phyloP scores from a whole-genome alignment of 2,888 invertebrate genomes.

The Rosalia funebris region DNA sequence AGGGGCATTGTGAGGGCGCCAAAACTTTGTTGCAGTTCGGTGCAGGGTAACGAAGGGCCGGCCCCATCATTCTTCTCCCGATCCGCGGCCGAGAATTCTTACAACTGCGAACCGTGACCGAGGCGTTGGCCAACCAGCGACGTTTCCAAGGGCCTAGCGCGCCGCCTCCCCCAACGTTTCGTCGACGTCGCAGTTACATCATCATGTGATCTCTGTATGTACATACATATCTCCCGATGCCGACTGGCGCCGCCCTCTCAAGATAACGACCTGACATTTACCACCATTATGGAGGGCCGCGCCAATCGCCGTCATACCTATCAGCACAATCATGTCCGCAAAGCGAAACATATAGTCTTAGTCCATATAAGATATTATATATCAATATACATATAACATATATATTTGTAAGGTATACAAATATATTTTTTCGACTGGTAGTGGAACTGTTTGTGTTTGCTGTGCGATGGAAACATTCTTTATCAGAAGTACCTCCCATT shows the following conservation, averaged over 20 bases:
- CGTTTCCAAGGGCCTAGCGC: conserved; percentile 56
- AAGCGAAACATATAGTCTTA: conserved; percentile 47
- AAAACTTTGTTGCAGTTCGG: conserved; percentile 47
- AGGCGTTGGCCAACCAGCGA: conserved; percentile 26
- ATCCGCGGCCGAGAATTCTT: conserved; percentile 20
- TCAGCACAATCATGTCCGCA: conserved; percentile 58
- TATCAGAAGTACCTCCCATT: conserved; percentile 49
- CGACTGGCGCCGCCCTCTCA: conserved; percentile 47
- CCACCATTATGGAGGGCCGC: conserved; percentile 47
- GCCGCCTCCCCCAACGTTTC: conserved; percentile 36
- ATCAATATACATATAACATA: conserved; percentile 42
- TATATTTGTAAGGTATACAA: conserved; percentile 54
- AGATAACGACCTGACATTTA: conserved; percentile 64
- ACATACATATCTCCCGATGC: conserved; percentile 54
- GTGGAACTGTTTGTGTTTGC: conserved; percentile 60
- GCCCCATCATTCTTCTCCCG: conserved; percentile 24
- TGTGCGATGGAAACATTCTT: conserved; percentile 52
- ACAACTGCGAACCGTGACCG: conserved; percentile 23
- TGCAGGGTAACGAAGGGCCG: conserved; percentile 49
- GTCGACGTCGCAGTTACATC: conserved; percentile 33
- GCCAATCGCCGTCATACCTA: conserved; percentile 40
- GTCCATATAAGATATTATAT: conserved; percentile 47
- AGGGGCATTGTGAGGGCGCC: conserved; percentile 21
- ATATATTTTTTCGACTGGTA: conserved; percentile 63
- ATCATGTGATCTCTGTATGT: conserved; percentile 58